Percentiles rank a stretch among this genome's conserved stretches.
Conservation (phyloP, 2,113 vertebrate species). For the Papio anubis region DNA sequence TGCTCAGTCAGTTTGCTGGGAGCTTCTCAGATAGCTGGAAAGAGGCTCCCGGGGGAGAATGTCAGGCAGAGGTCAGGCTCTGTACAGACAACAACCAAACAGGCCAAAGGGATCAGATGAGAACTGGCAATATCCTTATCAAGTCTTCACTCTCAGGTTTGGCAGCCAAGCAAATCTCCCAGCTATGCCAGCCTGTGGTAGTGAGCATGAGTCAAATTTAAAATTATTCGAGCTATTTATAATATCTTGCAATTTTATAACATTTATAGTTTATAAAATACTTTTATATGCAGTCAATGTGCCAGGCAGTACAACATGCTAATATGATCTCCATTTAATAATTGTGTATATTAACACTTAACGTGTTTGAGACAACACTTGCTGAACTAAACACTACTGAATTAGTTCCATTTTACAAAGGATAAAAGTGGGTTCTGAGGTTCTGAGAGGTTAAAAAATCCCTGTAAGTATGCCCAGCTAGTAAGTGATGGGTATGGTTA, state of each 20-base stretch:
- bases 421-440: neutral
- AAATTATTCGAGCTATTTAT: slow-evolving; percentile 75
- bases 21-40: neutral
- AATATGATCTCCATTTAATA: neutral
- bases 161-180: slow-evolving; percentile 33
- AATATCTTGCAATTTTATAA: slow-evolving; percentile 41
- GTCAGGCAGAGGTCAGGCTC: slow-evolving; percentile 68
- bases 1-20: neutral
- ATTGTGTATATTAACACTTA: neutral
- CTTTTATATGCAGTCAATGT: neutral
- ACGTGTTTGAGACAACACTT: neutral
- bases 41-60: slow-evolving; percentile 55
- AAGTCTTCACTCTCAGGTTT: slow-evolving; percentile 40
- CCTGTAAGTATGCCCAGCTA: neutral
- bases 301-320: neutral
- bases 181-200: slow-evolving; percentile 36
- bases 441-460: neutral
- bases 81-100: slow-evolving; percentile 54
- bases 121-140: slow-evolving; percentile 62
- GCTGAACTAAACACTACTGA: neutral
- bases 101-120: slow-evolving; percentile 52
- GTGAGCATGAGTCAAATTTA: slow-evolving; percentile 73
- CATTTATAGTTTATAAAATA: neutral
- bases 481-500: neutral
- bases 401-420: neutral